Evolutionary conservation across 1,140 invertebrate genomes (phyloP), one percentile per base, ranked within the genome.

Genomic region (Lepidostoma basale): DNA sequence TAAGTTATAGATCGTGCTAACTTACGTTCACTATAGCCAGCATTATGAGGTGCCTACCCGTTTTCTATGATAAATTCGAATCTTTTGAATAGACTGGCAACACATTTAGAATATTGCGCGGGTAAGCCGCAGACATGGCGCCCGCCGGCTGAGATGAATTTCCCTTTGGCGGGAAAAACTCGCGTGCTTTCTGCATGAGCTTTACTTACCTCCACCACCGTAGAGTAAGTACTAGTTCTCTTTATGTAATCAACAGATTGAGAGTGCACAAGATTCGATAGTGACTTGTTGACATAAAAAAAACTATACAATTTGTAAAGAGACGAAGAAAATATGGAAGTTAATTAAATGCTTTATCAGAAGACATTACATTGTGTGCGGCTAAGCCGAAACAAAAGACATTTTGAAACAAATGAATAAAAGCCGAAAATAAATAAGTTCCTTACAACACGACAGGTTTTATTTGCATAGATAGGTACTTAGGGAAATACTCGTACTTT

Each of bases 121-220:
- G 54, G 42, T 63, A 49, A 63, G 62, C 62, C 62, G 62, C 62
- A 63, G 62, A 63, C 62, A 22, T 49, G 62, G 54, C 54, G 54
- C 30, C 30, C 5, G 30, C 42, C 30, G 54, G 25, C 36, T 63
- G 39, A 63, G 42, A 63, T 49, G 62, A 49, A 63, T 49, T 49
- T 63, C 22, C 59, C 59, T 62, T 62, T 62, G 59, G 59, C 59
- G 59, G 59, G 59, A 62, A 62, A 44, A 42, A 30, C 59, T 62
- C 39, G 22, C 39, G 22, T 26, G 59, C 39, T 44, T 39, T 33
- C 16, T 59, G 22, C 54, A 59, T 20, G 30, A 28, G 56, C 56
- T 39, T 40, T 59, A 23, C 30, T 20, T 22, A 39, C 56, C 28
- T 40, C 36, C 36, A 18, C 58, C 58, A 23, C 58, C 28, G 10